Percentiles rank a stretch among this genome's conserved stretches.
phyloP scores from a whole-genome alignment of 2,888 invertebrate species.

The Clanis bilineata region DNA sequence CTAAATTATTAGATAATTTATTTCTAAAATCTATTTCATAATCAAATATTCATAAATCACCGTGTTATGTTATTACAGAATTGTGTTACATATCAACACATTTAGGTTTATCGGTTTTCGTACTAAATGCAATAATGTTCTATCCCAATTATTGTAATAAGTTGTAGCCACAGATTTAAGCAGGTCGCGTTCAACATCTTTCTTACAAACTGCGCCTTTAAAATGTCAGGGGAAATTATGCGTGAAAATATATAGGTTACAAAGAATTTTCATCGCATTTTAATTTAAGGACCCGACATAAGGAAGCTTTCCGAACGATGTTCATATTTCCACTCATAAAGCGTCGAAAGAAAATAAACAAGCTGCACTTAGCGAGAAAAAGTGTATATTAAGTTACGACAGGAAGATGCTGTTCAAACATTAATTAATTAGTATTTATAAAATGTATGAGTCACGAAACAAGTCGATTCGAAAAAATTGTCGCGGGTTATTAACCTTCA shows the following conservation, averaged over 20 bases:
- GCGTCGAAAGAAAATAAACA: slow-evolving; percentile 35
- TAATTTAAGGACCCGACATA: slow-evolving; percentile 5
- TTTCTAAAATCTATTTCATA: background rate
- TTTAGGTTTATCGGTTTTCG: slow-evolving; percentile 42
- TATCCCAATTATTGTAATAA: slow-evolving; percentile 28
- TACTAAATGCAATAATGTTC: slow-evolving; percentile 22
- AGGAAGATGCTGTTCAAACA: slow-evolving; percentile 8
- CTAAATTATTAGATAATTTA: background rate
- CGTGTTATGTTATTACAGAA: background rate
- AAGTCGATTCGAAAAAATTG: slow-evolving; percentile 35
- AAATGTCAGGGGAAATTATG: background rate
- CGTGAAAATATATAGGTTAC: slow-evolving; percentile 3
- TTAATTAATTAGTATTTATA: slow-evolving; percentile 37
- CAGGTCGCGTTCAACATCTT: background rate
- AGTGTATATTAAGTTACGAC: slow-evolving; percentile 20
- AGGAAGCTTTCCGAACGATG: slow-evolving; percentile 6
- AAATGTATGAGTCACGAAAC: slow-evolving; percentile 36
- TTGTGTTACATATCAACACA: slow-evolving; percentile 20
- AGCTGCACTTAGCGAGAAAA: slow-evolving; percentile 43
- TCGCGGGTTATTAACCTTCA: slow-evolving; percentile 11
- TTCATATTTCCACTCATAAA: slow-evolving; percentile 25
- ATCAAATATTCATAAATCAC: background rate
- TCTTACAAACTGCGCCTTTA: background rate
- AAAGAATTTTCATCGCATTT: background rate
- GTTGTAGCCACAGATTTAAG: background rate